Evolutionary conservation across 2,113 vertebrate genomes (phyloP).

Genomic region (Eclectus roratus): DNA sequence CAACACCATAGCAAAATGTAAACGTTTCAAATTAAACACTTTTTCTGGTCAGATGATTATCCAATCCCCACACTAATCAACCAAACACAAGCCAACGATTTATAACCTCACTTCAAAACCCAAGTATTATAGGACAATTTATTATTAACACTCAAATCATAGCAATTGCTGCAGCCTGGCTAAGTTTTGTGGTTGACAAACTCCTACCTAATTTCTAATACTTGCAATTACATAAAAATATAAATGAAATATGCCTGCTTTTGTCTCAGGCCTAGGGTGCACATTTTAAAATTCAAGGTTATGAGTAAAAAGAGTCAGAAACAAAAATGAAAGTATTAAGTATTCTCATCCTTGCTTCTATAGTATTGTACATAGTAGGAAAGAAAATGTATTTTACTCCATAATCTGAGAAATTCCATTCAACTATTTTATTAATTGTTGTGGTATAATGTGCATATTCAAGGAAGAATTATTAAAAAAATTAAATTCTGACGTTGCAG

Average conservation of each 20-base stretch:
- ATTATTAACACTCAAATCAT: neutral
- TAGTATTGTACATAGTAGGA: neutral
- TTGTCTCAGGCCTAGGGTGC: neutral
- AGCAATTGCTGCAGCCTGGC: neutral
- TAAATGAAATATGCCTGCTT: neutral
- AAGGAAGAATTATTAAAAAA: neutral
- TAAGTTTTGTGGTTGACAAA: neutral
- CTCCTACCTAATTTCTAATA: neutral
- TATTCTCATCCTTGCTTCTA: neutral
- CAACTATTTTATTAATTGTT: neutral
- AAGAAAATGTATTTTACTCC: neutral
- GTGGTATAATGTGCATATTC: neutral
- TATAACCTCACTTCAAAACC: neutral
- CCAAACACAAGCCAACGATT: neutral
- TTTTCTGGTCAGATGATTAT: neutral
- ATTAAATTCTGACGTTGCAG: neutral
- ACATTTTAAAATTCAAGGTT: neutral
- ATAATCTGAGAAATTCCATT: neutral
- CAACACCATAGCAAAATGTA: neutral
- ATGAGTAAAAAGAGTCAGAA: neutral
- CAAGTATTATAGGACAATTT: neutral
- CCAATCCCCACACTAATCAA: neutral
- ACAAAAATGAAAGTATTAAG: neutral
- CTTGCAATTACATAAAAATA: neutral
- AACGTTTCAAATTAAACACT: neutral